These are phyloP conservation scores for Pardalotus punctatus DNA, from an alignment of 2,113 vertebrate species.

Conservation along the genomic window DNA sequence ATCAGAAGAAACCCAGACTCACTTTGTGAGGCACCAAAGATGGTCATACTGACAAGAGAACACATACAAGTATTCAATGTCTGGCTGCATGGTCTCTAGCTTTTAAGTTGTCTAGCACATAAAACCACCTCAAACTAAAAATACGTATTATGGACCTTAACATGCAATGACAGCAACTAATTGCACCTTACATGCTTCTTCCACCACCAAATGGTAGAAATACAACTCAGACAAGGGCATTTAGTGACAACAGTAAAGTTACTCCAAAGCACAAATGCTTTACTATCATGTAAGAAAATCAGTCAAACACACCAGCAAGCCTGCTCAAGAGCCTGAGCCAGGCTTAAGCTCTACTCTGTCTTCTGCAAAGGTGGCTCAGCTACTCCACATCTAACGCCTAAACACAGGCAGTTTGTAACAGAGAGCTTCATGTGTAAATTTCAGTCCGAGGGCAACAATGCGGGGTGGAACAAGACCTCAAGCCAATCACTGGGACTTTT, in stretches of 20 bases:
- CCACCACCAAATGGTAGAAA: background rate
- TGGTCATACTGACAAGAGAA: background rate
- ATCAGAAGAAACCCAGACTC: background rate
- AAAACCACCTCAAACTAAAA: background rate
- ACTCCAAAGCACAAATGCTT: background rate
- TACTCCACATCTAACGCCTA: background rate
- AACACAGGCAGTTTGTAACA: background rate
- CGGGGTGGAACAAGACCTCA: background rate
- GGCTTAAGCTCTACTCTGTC: background rate
- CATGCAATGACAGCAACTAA: background rate
- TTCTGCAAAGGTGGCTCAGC: background rate
- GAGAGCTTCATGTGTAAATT: background rate
- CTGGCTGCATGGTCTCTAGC: background rate
- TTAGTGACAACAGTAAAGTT: background rate
- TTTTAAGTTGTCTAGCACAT: background rate
- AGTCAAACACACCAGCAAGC: background rate
- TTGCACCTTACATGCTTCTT: background rate
- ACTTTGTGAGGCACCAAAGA: background rate
- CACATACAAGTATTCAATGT: background rate
- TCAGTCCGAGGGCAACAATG: background rate
- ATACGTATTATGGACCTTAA: fast-evolving
- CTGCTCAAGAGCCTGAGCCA: background rate
- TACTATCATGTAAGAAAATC: background rate
- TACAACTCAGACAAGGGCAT: background rate
- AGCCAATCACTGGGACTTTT: background rate